phyloP scores from a whole-genome alignment of 1,140 invertebrate genomes.

The Papilio dardanus region DNA sequence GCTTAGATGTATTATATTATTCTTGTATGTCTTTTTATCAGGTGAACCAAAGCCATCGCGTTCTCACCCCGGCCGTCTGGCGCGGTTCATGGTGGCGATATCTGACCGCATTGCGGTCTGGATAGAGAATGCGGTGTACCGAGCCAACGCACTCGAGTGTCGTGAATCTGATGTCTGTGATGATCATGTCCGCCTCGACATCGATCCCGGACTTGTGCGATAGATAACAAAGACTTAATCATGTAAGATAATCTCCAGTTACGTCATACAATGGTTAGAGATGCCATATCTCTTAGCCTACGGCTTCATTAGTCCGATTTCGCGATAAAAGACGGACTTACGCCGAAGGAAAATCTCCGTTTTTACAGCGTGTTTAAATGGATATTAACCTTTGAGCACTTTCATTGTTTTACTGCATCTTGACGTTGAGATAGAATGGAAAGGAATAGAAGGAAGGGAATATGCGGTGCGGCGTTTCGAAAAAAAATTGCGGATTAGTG shows the following conservation, averaged over 20 bases:
- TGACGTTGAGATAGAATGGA: too few species aligned
- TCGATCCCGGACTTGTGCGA: conserved; percentile 59
- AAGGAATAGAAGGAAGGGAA: too few species aligned
- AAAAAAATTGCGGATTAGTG: too few species aligned
- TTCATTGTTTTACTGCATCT: too few species aligned
- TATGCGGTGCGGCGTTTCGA: too few species aligned
- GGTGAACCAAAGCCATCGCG: conserved; percentile 75
- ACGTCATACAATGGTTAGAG: too few species aligned
- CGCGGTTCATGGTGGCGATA: conserved; percentile 78
- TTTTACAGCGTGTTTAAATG: too few species aligned
- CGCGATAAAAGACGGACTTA: too few species aligned
- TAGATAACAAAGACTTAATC: conserved; percentile 12
- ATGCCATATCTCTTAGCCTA: too few species aligned
- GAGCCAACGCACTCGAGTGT: conserved; percentile 66
- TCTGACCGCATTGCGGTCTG: conserved; percentile 78
- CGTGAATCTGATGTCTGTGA: conserved; percentile 49
- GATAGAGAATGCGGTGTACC: conserved; percentile 76
- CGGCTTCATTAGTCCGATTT: too few species aligned
- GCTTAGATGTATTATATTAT: background rate
- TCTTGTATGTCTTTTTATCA: conserved; percentile 40
- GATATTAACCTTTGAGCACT: too few species aligned
- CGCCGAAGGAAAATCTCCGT: too few species aligned
- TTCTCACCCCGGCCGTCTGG: conserved; percentile 66
- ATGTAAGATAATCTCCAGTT: background rate
- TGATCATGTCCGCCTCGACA: conserved; percentile 69